Percentiles rank a stretch among this genome's conserved stretches.
These are phyloP conservation scores for Acanthisitta chloris DNA, from an alignment of 2,113 vertebrate genomes.

Conservation along the genomic window DNA sequence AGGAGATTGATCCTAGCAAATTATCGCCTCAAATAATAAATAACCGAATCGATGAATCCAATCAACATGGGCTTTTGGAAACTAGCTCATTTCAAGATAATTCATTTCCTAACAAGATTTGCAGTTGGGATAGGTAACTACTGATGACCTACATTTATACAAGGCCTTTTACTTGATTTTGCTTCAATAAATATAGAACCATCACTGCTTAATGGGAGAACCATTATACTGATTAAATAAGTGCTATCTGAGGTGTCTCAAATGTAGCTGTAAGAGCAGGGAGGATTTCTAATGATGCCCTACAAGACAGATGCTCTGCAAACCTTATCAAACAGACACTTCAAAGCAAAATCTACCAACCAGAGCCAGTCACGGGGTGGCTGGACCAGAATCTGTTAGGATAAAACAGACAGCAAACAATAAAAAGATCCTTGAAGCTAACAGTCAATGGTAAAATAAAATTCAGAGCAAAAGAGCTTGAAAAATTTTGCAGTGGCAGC, in stretches of 20 bases:
- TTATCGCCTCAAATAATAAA: slow-evolving; percentile 1
- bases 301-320: not conserved
- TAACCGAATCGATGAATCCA: not conserved
- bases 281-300: not conserved
- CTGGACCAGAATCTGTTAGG: not conserved
- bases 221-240: not conserved
- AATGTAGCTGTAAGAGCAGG: not conserved
- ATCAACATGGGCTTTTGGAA: not conserved
- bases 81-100: not conserved
- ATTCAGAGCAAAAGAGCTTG: not conserved
- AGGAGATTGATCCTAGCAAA: not conserved
- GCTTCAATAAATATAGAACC: not conserved
- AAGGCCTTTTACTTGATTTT: not conserved
- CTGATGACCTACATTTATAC: not conserved
- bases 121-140: not conserved
- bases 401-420: not conserved
- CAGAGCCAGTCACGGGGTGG: not conserved
- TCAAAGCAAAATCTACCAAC: not conserved
- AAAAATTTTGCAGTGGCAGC: not conserved
- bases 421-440: not conserved
- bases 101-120: slow-evolving; percentile 13
- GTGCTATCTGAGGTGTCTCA: not conserved
- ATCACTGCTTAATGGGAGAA: not conserved
- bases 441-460: not conserved
- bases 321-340: not conserved